Percentiles rank a stretch among this genome's conserved stretches.
Conservation (phyloP, 2,113 vertebrate species). For the Tangachromis dhanisi region DNA sequence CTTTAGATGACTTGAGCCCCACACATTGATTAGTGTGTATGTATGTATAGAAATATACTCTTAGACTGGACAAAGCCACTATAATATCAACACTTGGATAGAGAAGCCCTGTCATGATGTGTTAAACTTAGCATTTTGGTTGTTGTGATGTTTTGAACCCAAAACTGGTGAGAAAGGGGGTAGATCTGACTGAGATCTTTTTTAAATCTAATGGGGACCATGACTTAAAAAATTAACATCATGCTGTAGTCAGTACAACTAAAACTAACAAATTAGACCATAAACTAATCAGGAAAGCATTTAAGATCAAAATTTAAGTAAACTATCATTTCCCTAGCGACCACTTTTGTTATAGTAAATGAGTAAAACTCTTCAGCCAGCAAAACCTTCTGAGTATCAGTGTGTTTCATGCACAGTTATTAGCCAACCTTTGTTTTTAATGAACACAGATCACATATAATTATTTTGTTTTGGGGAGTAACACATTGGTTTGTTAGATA, state of each 20-base stretch:
- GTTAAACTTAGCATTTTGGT: background rate
- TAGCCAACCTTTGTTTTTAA: background rate
- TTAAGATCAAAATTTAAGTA: background rate
- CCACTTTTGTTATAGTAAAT: background rate
- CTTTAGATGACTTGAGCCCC: background rate
- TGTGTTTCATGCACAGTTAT: background rate
- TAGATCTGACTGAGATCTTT: background rate
- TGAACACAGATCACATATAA: background rate
- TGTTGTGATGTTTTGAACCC: background rate
- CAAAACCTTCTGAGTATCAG: background rate
- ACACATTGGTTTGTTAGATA: background rate
- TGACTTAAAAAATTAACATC: background rate
- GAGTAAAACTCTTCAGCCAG: background rate
- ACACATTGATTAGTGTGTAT: background rate
- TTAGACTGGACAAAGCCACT: background rate
- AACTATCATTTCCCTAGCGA: background rate
- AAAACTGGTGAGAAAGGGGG: background rate
- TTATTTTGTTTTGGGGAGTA: background rate
- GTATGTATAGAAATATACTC: background rate
- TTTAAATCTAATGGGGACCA: background rate
- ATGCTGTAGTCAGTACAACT: background rate
- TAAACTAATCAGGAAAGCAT: background rate
- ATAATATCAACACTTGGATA: background rate
- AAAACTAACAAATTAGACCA: background rate
- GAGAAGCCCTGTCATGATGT: background rate